Evolutionary conservation across 2,888 invertebrate species (phyloP).

Genomic region (Didymodactylos carnosus): DNA sequence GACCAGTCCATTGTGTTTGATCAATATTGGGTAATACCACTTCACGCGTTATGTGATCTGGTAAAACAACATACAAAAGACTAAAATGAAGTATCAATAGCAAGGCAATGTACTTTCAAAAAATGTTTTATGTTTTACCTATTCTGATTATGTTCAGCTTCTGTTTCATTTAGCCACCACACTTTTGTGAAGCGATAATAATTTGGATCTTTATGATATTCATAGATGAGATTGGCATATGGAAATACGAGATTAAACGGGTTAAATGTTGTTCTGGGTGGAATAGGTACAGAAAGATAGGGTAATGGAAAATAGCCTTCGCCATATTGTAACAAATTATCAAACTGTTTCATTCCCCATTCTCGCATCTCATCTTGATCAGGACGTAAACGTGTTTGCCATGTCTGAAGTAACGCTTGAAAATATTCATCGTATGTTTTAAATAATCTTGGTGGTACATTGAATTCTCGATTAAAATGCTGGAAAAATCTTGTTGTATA

Average conservation of each 20-base stretch:
- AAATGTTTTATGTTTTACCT: not conserved
- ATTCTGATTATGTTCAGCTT: not conserved
- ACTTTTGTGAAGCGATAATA: slow-evolving; percentile 7
- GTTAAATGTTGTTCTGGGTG: not conserved
- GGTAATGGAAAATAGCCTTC: not conserved
- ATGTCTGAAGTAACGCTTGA: not conserved
- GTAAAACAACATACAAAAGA: not conserved
- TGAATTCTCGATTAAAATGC: not conserved
- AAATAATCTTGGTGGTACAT: not conserved
- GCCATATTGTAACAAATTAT: not conserved
- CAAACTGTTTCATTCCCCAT: not conserved
- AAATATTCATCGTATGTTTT: not conserved
- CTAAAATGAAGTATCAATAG: not conserved
- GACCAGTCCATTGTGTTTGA: slow-evolving; percentile 1
- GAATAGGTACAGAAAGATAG: not conserved
- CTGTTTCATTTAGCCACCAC: slow-evolving; percentile 12
- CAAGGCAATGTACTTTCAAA: not conserved
- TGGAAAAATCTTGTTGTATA: not conserved
- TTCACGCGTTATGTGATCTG: not conserved
- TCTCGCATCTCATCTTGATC: not conserved
- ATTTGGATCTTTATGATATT: not conserved
- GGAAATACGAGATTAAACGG: not conserved
- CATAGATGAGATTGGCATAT: not conserved
- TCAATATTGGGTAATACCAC: not conserved
- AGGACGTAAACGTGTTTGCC: not conserved